Evolutionary conservation across 2,113 vertebrate genomes (phyloP).

Genomic region (Pluvianellus socialis): DNA sequence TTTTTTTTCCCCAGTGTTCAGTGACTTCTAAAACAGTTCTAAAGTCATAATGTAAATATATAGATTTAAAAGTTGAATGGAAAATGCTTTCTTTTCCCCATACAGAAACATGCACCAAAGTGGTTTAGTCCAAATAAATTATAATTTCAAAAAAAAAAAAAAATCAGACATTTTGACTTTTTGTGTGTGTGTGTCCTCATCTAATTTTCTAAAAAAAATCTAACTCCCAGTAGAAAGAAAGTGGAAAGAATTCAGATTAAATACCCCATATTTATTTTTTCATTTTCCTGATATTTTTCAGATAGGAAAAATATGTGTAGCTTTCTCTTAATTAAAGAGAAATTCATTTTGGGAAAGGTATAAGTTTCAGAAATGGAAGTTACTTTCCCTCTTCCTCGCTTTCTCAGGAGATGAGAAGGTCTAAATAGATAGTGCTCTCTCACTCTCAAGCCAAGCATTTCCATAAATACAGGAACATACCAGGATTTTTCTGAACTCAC

Average conservation of each 20-base stretch:
- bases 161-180: accelerated
- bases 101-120: neutral
- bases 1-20: neutral
- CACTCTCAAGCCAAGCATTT: neutral
- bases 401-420: neutral
- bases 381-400: neutral
- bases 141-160: too few species aligned
- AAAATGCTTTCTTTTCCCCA: neutral
- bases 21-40: neutral
- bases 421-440: neutral
- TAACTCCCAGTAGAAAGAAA: neutral
- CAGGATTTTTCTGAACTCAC: neutral
- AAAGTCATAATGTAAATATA: neutral
- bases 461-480: neutral
- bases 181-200: neutral
- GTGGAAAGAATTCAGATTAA: neutral
- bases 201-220: neutral
- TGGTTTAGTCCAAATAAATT: neutral
- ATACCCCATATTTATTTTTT: neutral
- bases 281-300: neutral
- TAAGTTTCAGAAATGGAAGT: neutral
- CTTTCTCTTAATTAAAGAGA: neutral
- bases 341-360: neutral
- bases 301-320: neutral
- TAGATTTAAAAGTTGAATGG: neutral